Base-by-base conservation (phyloP, 2,888 invertebrate genomes). In the Magallana nippona region DNA sequence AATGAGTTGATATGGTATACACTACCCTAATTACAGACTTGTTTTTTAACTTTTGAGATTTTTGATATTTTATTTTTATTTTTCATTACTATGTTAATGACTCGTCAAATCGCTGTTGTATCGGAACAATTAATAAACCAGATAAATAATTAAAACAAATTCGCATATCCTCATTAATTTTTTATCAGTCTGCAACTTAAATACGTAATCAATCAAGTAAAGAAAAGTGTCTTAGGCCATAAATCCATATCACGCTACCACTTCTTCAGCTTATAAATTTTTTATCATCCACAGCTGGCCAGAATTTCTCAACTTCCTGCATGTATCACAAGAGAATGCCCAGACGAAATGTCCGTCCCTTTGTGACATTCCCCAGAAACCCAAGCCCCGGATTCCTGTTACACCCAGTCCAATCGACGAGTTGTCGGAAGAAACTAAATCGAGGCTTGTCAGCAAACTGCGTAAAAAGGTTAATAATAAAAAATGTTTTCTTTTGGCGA, bases 281-380 rank as follows among this genome's bases (percentile, higher is more conserved):
- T 10, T 10, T 10, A 13, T 27, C 5, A 0, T 2, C 22, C 19
- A 8, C 86, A 94, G 93, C 83, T 94, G 93, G 93, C 93, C 93
- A n/a, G 93, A 93, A 78, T 88, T 93, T 81, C 86, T 93, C 55
- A 91, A 89, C 55, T 93, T 93, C 84, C 85, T 94, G 44, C 93
- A 93, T 81, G 89, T 89, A 44, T 91, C 92, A 5, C 92, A 93
- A 71, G 85, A 90, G 55, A 89, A 83, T 62, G 91, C 91, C n/a
- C 89, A 89, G 87, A 83, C 79, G 19, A 88, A 88, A 19, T 87
- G 87, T 79, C 91, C 92, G 0, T 89, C 91, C 79, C 78, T 92
- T 44, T 84, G 88, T 27, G 85, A 87, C 15, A 84, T 91, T n/a
- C 90, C 90, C 17, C 90, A 89, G 77, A 89, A 89, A 57, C 85